Base-by-base conservation (phyloP, 2,888 invertebrate species). In the Campaea margaritaria region DNA sequence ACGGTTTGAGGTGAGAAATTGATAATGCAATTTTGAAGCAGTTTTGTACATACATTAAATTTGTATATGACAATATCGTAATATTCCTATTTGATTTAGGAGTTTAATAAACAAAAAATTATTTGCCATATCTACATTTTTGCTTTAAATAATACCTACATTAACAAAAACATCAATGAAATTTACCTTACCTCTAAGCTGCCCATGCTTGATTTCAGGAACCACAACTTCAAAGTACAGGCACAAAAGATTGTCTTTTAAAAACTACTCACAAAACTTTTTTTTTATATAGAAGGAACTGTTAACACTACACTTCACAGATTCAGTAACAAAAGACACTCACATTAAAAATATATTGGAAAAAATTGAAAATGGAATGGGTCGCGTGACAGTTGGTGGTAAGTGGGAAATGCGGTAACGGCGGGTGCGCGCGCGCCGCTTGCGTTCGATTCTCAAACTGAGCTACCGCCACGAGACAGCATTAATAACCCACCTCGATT, bases 371-470 rank as follows among this genome's bases (percentile, higher is more conserved):
- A 75, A 73, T 72, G 70, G 70, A 74, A 73, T 73, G 67, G 61
- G 69, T 69, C 66, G 67, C 54, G 70, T 68, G 72, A 70, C 68
- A 65, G 73, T 70, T 72, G 62, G 75, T 72, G 75, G 78, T 75
- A 78, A 80, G 78, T 79, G 76, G 77, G 42, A 60, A 58, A 59
- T 68, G 73, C 73, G 70, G 71, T 74, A 65, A 69, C 74, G 68
- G 71, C 74, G 77, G 78, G 83, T 80, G 81, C 90, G 86, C 80
- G 87, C 87, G 87, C 83, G 79, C 89, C 74, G 85, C 75, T 73
- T 80, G 89, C 89, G 86, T 78, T 75, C 89, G 76, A 79, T 85
- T 72, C 84, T 84, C 82, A 80, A 80, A 91, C 91, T 91, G 91
- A 89, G 86, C 87, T 76, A 79, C 82, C 75, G 73, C 76, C 70